phyloP scores from a whole-genome alignment of 1,140 invertebrate genomes.

The Formica selysi region DNA sequence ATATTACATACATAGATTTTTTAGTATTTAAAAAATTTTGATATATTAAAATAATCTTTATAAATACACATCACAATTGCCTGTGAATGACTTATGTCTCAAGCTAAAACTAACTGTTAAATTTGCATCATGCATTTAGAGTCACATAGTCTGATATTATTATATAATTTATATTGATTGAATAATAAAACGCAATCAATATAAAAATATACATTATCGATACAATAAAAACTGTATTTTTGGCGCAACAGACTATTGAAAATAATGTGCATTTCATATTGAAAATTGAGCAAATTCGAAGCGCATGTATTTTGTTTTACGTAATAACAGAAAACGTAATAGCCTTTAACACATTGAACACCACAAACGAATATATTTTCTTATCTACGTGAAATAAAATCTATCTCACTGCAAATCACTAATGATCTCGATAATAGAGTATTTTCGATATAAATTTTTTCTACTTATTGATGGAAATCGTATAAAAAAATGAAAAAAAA shows the following conservation, averaged over 20 bases:
- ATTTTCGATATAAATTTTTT: too few relatives aligned
- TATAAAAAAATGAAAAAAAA: too few relatives aligned
- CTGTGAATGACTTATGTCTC: background rate
- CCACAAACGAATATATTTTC: too few relatives aligned
- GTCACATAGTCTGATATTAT: background rate
- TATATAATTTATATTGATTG: background rate
- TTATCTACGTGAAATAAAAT: too few relatives aligned
- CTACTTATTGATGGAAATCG: too few relatives aligned
- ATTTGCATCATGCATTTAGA: background rate
- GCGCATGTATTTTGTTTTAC: background rate
- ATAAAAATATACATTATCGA: background rate
- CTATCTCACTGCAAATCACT: too few relatives aligned
- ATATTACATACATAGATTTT: background rate
- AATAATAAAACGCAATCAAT: background rate
- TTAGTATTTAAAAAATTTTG: background rate
- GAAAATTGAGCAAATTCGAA: conserved; percentile 13
- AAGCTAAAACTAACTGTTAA: background rate
- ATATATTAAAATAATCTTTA: conserved; percentile 5
- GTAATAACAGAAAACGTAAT: background rate
- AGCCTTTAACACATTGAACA: background rate
- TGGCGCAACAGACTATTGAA: background rate
- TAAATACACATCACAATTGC: background rate
- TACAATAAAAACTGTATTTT: background rate
- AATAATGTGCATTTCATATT: background rate
- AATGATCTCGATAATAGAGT: too few relatives aligned